Percentiles rank a stretch among this genome's conserved stretches.
These are phyloP conservation scores for Pogonus chalceus DNA, from an alignment of 1,140 invertebrate genomes.

Conservation along the genomic window DNA sequence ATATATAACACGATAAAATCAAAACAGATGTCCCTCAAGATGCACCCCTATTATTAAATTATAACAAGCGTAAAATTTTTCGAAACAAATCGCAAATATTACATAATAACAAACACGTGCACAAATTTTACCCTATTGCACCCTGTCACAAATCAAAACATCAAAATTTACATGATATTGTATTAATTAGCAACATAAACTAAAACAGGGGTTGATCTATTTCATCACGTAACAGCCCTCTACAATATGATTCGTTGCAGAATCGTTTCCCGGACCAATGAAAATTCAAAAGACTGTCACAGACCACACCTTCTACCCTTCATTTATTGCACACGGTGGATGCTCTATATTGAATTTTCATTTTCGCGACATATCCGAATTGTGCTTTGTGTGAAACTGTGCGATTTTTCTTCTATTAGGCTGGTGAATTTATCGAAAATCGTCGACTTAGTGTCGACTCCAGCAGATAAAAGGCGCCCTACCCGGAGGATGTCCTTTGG, in stretches of 20 bases:
- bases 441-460: background rate
- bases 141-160: background rate
- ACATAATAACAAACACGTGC: background rate
- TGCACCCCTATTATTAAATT: too few species aligned
- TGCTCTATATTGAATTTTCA: background rate
- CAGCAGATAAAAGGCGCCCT: background rate
- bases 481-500: background rate
- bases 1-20: too few species aligned
- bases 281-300: background rate
- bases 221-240: background rate
- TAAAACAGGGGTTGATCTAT: background rate
- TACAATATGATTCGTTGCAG: background rate
- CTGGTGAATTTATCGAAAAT: background rate
- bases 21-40: too few species aligned
- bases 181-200: background rate
- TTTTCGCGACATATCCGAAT: background rate
- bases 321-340: background rate
- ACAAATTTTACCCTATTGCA: background rate
- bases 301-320: background rate
- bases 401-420: background rate
- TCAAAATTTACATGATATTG: slow-evolving; percentile 5
- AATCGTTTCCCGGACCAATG: background rate
- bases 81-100: background rate
- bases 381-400: background rate
- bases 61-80: too few species aligned